Evolutionary conservation across 2,888 invertebrate genomes (phyloP).

Genomic region (Dusona sp.): DNA sequence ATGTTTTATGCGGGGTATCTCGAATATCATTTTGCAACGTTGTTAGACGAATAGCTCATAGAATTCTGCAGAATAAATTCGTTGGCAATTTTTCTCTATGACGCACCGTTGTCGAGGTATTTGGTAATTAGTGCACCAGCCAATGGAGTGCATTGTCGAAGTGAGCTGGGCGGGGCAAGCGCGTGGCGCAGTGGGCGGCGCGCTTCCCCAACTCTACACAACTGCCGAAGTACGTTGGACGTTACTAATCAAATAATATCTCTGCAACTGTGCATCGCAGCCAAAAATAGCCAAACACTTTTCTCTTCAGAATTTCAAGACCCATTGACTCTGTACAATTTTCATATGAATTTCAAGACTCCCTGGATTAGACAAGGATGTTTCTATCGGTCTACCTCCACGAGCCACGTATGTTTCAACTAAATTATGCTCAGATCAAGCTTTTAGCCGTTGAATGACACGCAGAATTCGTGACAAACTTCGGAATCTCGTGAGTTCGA

Average conservation of each 20-base stretch:
- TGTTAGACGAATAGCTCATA: neutral
- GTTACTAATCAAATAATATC: neutral
- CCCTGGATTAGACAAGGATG: neutral
- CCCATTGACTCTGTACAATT: neutral
- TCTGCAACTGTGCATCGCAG: neutral
- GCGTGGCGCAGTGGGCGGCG: neutral
- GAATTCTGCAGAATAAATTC: neutral
- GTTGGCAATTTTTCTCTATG: neutral
- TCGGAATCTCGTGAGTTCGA: constrained; percentile 38
- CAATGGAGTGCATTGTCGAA: neutral
- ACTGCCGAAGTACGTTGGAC: neutral
- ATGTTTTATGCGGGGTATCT: neutral
- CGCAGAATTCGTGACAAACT: constrained; percentile 32
- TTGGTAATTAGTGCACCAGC: neutral
- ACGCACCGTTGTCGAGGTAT: neutral
- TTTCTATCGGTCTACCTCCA: neutral
- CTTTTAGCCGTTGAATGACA: constrained; percentile 35
- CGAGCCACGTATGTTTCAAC: neutral
- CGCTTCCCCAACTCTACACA: too few species aligned
- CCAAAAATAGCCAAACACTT: neutral
- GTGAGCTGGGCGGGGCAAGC: neutral
- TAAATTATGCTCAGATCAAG: neutral
- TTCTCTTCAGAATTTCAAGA: neutral
- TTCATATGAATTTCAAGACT: neutral
- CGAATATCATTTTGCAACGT: neutral